A percentile compares a stretch with the other conserved stretches of the same genome.
Evolutionary conservation across 1,140 invertebrate species (phyloP).

Genomic region (Plutomurus gul): DNA sequence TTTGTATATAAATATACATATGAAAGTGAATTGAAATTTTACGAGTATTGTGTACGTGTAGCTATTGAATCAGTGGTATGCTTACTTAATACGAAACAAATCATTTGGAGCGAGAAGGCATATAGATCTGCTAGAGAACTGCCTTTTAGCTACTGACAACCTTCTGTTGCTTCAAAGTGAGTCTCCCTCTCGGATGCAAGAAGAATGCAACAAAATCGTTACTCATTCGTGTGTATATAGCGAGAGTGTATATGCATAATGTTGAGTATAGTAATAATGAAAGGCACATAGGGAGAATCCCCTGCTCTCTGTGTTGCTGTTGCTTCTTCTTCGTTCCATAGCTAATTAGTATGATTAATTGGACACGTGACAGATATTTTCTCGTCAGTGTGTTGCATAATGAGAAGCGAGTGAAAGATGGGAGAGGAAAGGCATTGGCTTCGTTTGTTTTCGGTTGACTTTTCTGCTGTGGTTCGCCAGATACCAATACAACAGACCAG

Average conservation of each 20-base stretch:
- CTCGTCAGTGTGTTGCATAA: slow-evolving; percentile 42
- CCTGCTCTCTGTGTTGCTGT: neutral
- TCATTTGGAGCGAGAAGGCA: too few species aligned
- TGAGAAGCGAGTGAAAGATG: slow-evolving; percentile 45
- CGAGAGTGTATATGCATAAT: neutral
- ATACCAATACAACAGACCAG: neutral
- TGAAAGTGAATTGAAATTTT: too few species aligned
- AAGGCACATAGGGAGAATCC: neutral
- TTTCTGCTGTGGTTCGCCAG: neutral
- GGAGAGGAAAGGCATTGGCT: slow-evolving; percentile 26
- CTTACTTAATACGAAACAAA: too few species aligned
- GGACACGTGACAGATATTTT: slow-evolving; percentile 48
- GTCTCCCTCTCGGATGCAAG: neutral
- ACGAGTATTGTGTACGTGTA: too few species aligned
- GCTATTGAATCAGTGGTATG: too few species aligned
- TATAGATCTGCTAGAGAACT: neutral
- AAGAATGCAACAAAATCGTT: neutral
- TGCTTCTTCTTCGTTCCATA: neutral
- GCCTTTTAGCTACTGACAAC: neutral
- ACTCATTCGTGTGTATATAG: neutral
- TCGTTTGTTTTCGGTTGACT: neutral
- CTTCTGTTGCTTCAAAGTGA: slow-evolving; percentile 12
- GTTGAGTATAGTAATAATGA: too few species aligned
- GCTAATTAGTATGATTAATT: slow-evolving; percentile 52
- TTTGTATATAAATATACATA: too few species aligned